Evolutionary conservation across 2,113 vertebrate species (phyloP).

Genomic region (Lichenostomus cassidix): DNA sequence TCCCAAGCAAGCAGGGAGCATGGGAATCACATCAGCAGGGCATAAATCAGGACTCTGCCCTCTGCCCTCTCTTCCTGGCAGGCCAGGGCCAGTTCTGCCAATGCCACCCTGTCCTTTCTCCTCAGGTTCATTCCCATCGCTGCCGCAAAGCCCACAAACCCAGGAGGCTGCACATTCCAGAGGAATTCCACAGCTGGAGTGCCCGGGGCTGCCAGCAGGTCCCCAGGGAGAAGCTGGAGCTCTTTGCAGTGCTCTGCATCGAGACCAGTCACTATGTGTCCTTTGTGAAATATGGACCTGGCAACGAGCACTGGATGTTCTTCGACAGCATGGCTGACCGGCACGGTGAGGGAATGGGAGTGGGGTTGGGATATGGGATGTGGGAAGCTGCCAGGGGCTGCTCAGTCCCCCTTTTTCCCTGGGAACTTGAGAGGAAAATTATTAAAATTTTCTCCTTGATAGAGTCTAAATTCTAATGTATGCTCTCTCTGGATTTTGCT

Average conservation of each 20-base stretch:
- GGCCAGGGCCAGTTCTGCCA: neutral
- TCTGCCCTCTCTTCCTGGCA: no score
- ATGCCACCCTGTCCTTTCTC: neutral
- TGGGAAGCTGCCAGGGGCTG: neutral
- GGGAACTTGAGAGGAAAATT: no score
- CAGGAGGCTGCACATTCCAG: constrained; percentile 58
- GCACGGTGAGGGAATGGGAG: constrained; percentile 47
- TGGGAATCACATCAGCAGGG: neutral
- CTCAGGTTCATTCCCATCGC: constrained; percentile 82
- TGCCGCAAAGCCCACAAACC: constrained; percentile 65
- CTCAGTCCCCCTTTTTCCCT: neutral
- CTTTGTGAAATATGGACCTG: constrained; percentile 84
- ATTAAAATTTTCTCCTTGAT: no score
- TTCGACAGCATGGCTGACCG: constrained; percentile 94
- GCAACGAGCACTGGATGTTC: constrained; percentile 84
- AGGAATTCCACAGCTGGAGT: constrained; percentile 43
- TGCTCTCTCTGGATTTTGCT: neutral
- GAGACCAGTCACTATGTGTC: constrained; percentile 92
- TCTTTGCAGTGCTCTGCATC: constrained; percentile 89
- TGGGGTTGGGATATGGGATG: neutral
- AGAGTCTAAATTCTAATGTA: neutral
- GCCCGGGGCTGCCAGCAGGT: neutral
- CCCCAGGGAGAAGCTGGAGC: constrained; percentile 81
- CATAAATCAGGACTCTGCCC: neutral
- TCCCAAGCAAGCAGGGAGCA: neutral